Evolutionary conservation across 2,797 vertebrate species (phyloP), one percentile per base, ranked within the genome.

Genomic region (Pseudopleuronectes americanus): DNA sequence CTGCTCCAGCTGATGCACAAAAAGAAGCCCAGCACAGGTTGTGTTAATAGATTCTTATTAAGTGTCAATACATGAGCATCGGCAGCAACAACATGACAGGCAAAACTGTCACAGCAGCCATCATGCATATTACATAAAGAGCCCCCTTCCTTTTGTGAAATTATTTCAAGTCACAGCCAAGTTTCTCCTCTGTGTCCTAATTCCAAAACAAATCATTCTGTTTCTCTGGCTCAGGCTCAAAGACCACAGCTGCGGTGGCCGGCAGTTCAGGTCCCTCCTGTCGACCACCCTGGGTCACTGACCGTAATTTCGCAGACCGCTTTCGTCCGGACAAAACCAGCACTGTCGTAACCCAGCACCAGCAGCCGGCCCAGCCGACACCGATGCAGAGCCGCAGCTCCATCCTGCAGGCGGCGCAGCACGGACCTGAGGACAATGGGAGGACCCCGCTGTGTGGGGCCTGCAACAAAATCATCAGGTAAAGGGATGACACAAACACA

Each of bases 401-500:
- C 89, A 99, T 99, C 23, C 85, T 99, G 75, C 97, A 98, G 94
- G 98, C 98, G 0, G 98, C 97, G 0, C 96, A 97, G 91, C 96
- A 91, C 77, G 80, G 85, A 0, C 87, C 96, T 0, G 93, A 95
- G 14, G 94, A 94, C 79, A 86, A 90, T 0, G 94, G 94, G 72
- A 94, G 96, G 88, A 99, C 97, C 0, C 98, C 98, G 0, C 67
- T 98, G 26, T 99, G 98, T 68, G 96, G 94, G 10, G 96, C 97
- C 64, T 99, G 98, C 93, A 98, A 95, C 94, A 99, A 98, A 90
- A 95, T 99, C 91, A 99, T 99, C 90, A 95, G 97, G 97, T 99
- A 89, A 13, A 10, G 17, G 17, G 91, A 73, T 43, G 0, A 23
- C 57, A 19, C 26, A 1, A 8, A 14, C 56, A 0, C 48, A 1